Percentiles rank a stretch among this genome's conserved stretches.
phyloP scores from a whole-genome alignment of 1,140 invertebrate genomes.

The Lordiphosa collinella region DNA sequence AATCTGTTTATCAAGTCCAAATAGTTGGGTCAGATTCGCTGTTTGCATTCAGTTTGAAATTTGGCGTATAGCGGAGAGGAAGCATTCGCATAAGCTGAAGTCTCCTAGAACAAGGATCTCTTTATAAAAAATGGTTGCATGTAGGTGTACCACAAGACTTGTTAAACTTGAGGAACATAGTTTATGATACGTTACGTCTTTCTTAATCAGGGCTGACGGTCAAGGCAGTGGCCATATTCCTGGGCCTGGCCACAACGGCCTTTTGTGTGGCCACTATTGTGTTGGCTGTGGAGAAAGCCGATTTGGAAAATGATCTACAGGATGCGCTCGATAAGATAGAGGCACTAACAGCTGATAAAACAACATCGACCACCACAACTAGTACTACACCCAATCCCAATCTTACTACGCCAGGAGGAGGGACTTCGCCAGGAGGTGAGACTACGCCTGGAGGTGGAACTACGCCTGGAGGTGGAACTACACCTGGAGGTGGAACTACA shows the following conservation, averaged over 20 bases:
- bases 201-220: conserved; percentile 56
- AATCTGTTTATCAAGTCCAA: conserved; percentile 57
- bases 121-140: conserved; percentile 50
- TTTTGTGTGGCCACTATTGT: conserved; percentile 80
- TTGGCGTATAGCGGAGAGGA: conserved; percentile 34
- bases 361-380: conserved; percentile 19
- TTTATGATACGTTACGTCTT: background rate
- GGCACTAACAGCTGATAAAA: conserved; percentile 30
- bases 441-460: background rate
- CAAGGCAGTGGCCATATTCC: conserved; percentile 62
- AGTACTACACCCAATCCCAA: conserved; percentile 20
- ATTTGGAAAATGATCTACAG: conserved; percentile 63
- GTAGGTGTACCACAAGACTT: conserved; percentile 28
- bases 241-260: conserved; percentile 66
- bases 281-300: conserved; percentile 70
- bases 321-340: conserved; percentile 69
- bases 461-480: background rate
- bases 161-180: background rate
- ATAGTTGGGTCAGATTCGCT: conserved; percentile 46
- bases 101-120: conserved; percentile 27
- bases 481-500: conserved; percentile 6
- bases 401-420: background rate
- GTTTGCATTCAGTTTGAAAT: conserved; percentile 42
- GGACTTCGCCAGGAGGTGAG: conserved; percentile 1
- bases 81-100: conserved; percentile 21